These are phyloP conservation scores for Rana temporaria DNA, from an alignment of 2,113 vertebrate genomes.

Conservation along the genomic window DNA sequence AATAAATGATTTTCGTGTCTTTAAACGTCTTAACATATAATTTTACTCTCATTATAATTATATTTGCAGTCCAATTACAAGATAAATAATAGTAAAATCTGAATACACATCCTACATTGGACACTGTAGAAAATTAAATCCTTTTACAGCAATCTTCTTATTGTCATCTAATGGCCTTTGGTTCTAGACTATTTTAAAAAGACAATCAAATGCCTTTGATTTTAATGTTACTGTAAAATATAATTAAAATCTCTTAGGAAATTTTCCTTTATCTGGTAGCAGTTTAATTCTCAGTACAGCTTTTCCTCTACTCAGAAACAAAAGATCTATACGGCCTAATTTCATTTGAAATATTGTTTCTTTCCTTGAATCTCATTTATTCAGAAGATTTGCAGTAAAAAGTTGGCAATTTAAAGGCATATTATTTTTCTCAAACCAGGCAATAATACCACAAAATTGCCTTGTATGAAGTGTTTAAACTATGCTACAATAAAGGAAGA, in stretches of 20 bases:
- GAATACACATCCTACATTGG: background rate
- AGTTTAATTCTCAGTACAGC: slow-evolving; percentile 44
- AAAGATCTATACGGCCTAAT: slow-evolving; percentile 42
- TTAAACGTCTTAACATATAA: background rate
- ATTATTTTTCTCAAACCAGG: slow-evolving; percentile 14
- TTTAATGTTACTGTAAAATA: slow-evolving; percentile 50
- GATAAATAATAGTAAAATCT: background rate
- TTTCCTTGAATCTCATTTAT: slow-evolving; percentile 41
- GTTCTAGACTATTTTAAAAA: slow-evolving; percentile 46
- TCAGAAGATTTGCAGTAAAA: slow-evolving; percentile 29
- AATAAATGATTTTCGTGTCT: too few species aligned
- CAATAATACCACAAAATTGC: slow-evolving; percentile 28
- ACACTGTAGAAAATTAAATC: slow-evolving; percentile 3
- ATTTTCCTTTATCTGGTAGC: slow-evolving; percentile 42
- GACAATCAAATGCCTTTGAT: slow-evolving; percentile 51
- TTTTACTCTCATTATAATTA: slow-evolving; percentile 1
- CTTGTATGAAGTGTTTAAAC: background rate
- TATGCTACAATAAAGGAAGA: background rate
- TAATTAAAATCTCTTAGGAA: slow-evolving; percentile 53
- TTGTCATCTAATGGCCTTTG: slow-evolving; percentile 49
- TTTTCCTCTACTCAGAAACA: slow-evolving; percentile 20
- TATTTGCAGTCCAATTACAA: slow-evolving; percentile 1
- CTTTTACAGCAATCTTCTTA: slow-evolving; percentile 33
- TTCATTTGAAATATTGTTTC: slow-evolving; percentile 48
- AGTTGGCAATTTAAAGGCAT: slow-evolving; percentile 30